Conservation (phyloP, 2,113 vertebrate species). For the Petrocephalus zakoni region DNA sequence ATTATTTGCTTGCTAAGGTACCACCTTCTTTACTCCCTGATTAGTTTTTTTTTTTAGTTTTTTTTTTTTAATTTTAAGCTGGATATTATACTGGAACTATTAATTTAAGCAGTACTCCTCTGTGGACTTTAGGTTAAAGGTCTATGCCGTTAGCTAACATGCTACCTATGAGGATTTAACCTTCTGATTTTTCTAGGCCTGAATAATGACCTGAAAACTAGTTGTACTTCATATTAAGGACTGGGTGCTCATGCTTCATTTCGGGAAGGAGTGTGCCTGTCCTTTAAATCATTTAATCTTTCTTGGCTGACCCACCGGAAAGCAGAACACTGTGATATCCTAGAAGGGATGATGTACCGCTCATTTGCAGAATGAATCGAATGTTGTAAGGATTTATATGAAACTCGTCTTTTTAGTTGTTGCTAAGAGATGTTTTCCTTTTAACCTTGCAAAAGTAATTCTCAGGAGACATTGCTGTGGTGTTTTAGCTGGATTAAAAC, state of each 20-base stretch:
- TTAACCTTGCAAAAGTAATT: neutral
- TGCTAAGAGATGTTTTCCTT: neutral
- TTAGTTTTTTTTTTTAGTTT: neutral
- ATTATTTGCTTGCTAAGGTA: neutral
- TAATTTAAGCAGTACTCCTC: neutral
- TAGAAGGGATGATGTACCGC: neutral
- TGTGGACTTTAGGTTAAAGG: neutral
- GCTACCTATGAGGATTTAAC: neutral
- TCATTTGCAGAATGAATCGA: neutral
- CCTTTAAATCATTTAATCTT: neutral
- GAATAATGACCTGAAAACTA: neutral
- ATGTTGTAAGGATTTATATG: neutral
- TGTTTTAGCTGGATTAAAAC: neutral
- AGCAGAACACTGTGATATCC: neutral
- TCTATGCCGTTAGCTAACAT: neutral
- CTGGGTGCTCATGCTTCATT: neutral
- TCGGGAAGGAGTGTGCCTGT: neutral
- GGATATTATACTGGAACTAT: neutral
- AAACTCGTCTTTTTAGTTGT: neutral
- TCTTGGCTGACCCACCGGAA: neutral
- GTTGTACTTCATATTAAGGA: neutral
- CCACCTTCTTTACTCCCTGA: neutral
- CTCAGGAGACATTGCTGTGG: neutral
- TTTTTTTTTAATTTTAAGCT: too few species aligned
- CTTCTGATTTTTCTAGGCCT: neutral